These are phyloP conservation scores for Chiridota heheva DNA, from an alignment of 35 echinoderm and acorn worm genomes.

Conservation along the genomic window DNA sequence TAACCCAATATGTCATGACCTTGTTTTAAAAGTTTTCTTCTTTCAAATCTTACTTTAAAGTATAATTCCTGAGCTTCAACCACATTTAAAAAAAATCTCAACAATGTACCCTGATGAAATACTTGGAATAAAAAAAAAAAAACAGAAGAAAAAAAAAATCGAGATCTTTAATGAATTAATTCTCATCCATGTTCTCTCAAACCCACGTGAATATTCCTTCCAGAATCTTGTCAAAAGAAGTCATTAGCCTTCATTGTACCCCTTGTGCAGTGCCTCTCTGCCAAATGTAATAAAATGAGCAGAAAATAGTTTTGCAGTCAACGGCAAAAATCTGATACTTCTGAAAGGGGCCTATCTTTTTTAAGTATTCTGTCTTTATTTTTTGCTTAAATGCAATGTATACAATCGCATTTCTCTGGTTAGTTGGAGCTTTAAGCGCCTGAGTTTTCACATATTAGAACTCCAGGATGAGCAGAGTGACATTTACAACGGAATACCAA, in stretches of 20 bases:
- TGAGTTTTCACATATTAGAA: conserved; percentile 53
- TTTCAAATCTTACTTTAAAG: no score
- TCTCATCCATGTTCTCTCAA: no score
- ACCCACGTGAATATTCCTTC: no score
- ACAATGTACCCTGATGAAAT: no score
- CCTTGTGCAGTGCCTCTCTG: conserved; percentile 45
- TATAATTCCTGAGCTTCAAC: no score
- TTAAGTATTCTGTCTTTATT: conserved; percentile 33
- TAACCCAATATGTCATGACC: no score
- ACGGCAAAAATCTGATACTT: conserved; percentile 60
- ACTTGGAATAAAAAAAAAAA: no score
- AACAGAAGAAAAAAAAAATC: no score
- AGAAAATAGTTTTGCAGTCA: conserved; percentile 65
- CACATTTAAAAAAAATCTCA: no score
- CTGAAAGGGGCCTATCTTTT: conserved; percentile 51
- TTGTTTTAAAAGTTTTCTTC: no score
- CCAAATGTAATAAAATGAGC: conserved; percentile 64
- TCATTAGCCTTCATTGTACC: conserved; percentile 48
- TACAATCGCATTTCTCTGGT: conserved; percentile 61
- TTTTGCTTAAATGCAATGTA: conserved; percentile 47
- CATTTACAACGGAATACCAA: conserved; percentile 46
- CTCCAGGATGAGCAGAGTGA: conserved; percentile 39
- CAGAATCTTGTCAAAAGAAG: no score
- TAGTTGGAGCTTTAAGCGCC: conserved; percentile 48
- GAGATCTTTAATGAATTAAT: no score